These are phyloP conservation scores for Morone chrysops DNA, from an alignment of 2,113 vertebrate genomes.

Conservation along the genomic window DNA sequence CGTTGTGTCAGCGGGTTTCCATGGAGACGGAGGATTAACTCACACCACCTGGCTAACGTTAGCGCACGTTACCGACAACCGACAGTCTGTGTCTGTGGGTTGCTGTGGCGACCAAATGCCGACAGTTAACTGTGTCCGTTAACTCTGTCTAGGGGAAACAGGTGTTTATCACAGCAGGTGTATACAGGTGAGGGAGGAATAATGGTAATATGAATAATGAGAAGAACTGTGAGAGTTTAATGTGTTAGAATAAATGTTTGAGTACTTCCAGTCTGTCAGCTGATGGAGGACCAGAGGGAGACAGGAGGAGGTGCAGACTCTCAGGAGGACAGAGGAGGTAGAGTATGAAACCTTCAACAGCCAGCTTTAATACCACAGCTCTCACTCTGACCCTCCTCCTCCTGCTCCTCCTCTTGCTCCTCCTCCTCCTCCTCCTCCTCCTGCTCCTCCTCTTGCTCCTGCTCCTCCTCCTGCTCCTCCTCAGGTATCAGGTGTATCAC, in stretches of 20 bases:
- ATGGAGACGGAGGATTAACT: constrained; percentile 31
- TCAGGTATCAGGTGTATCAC: constrained; percentile 23
- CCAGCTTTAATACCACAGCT: background rate
- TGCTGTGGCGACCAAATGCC: too few relatives aligned
- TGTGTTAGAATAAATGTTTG: too few relatives aligned
- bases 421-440: too few relatives aligned
- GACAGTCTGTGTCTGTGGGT: background rate
- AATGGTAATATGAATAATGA: too few relatives aligned
- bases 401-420: too few relatives aligned
- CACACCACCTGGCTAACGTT: background rate
- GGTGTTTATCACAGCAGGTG: too few relatives aligned
- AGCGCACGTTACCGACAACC: background rate
- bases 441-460: too few relatives aligned
- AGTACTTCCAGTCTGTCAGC: too few relatives aligned
- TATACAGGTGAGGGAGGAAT: too few relatives aligned
- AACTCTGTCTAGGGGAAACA: too few relatives aligned
- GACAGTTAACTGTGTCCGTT: too few relatives aligned
- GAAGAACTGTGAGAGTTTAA: too few relatives aligned
- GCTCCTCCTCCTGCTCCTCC: background rate
- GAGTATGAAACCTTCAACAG: background rate
- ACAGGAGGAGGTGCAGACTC: background rate
- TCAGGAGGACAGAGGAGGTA: constrained; percentile 11
- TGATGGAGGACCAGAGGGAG: constrained; percentile 30
- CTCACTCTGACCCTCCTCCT: background rate
- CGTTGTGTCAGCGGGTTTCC: background rate